Conservation (phyloP, 1,140 invertebrate genomes). For the Thaumetopoea pityocampa region DNA sequence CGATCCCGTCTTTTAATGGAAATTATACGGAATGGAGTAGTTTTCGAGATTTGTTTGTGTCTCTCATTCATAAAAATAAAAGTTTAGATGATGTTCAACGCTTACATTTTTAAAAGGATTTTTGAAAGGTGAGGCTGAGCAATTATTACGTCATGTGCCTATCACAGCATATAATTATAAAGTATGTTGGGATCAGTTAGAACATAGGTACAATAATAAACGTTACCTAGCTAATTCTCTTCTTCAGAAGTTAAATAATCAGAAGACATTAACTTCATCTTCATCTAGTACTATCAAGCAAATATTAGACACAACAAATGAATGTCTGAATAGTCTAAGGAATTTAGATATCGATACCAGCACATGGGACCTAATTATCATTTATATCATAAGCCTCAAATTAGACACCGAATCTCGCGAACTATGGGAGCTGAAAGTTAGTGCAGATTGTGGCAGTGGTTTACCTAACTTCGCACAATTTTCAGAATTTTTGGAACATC, state of each 20-base stretch:
- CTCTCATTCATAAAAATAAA: constrained; percentile 3
- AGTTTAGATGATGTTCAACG: constrained; percentile 2
- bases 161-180: background rate
- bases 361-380: constrained; percentile 21
- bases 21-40: constrained; percentile 3
- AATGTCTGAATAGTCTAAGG: constrained; percentile 15
- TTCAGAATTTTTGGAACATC: background rate
- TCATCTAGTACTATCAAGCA: constrained; percentile 13
- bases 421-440: constrained; percentile 13
- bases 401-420: constrained; percentile 23
- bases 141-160: constrained; percentile 1
- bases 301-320: constrained; percentile 20
- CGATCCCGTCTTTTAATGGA: constrained; percentile 1
- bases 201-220: constrained; percentile 8
- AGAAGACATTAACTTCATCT: background rate
- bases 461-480: constrained; percentile 2
- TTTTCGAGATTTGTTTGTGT: constrained; percentile 4
- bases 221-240: background rate
- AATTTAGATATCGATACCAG: constrained; percentile 12
- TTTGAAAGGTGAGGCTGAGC: constrained; percentile 3
- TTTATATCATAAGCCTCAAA: constrained; percentile 20
- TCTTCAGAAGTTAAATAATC: background rate
- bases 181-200: background rate
- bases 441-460: background rate
- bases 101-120: constrained; percentile 2